phyloP scores from a whole-genome alignment of 35 echinoderm and acorn worm species.

The Ptychodera flava region DNA sequence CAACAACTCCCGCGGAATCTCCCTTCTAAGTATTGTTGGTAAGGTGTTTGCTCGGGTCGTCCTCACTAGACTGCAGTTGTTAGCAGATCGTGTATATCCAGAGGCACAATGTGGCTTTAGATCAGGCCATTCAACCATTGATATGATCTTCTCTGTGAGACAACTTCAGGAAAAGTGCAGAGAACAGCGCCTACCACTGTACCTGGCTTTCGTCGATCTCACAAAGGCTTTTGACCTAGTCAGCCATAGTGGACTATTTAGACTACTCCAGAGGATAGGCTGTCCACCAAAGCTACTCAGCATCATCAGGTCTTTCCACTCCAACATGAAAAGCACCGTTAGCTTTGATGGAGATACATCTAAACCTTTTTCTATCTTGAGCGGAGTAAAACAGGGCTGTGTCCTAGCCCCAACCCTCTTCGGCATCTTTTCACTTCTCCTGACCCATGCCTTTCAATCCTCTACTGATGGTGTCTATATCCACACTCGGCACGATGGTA shows the following conservation, averaged over 20 bases:
- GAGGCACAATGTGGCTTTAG: slow-evolving; percentile 18
- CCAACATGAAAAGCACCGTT: not conserved
- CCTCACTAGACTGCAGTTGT: slow-evolving; percentile 12
- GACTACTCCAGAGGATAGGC: slow-evolving; percentile 22
- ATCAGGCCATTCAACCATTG: not conserved
- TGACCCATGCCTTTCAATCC: slow-evolving; percentile 11
- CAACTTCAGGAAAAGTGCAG: slow-evolving; percentile 21
- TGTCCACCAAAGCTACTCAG: slow-evolving; percentile 30
- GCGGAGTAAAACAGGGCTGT: slow-evolving; percentile 64
- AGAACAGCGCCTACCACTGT: slow-evolving; percentile 7
- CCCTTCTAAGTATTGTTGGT: slow-evolving; percentile 28
- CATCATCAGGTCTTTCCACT: not conserved
- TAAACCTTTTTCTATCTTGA: slow-evolving; percentile 18
- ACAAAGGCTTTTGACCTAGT: slow-evolving; percentile 39
- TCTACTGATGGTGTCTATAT: slow-evolving; percentile 27
- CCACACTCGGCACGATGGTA: slow-evolving; percentile 6
- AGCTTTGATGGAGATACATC: slow-evolving; percentile 21
- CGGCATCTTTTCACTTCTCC: slow-evolving; percentile 33
- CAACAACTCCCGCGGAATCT: slow-evolving; percentile 50
- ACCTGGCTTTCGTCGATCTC: slow-evolving; percentile 14
- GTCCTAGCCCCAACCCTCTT: slow-evolving; percentile 54
- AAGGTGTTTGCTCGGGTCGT: slow-evolving; percentile 30
- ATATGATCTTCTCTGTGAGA: not conserved
- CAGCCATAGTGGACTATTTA: slow-evolving; percentile 30
- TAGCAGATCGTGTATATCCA: slow-evolving; percentile 13